phyloP scores from a whole-genome alignment of 2,888 invertebrate genomes.

The Synanthedon tipuliformis region DNA sequence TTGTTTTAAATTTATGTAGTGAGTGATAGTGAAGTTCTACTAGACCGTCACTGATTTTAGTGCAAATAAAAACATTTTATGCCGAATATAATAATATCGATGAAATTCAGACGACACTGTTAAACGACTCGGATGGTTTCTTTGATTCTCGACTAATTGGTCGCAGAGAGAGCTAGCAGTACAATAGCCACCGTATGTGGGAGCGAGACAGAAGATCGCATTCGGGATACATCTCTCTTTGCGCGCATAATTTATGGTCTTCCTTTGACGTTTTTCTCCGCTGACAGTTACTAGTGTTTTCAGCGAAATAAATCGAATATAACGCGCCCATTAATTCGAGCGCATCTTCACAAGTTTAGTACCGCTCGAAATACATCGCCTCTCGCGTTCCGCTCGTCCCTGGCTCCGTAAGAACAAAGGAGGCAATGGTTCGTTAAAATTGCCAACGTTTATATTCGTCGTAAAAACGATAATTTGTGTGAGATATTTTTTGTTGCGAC shows the following conservation, averaged over 20 bases:
- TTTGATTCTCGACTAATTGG: conserved; percentile 49
- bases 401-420: conserved; percentile 41
- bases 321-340: conserved; percentile 51
- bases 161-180: conserved; percentile 25
- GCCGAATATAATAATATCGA: too few species aligned
- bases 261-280: conserved; percentile 19
- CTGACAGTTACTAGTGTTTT: conserved; percentile 45
- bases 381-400: conserved; percentile 20
- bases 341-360: conserved; percentile 32
- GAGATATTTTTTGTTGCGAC: conserved; percentile 30
- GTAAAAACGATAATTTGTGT: conserved; percentile 31
- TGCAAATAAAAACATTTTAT: too few species aligned
- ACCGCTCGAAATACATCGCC: conserved; percentile 37
- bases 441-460: conserved; percentile 10
- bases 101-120: conserved; percentile 12
- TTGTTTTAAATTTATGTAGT: too few species aligned
- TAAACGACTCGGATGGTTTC: conserved; percentile 27
- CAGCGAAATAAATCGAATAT: conserved; percentile 28
- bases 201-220: conserved; percentile 24
- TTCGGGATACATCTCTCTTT: conserved; percentile 63
- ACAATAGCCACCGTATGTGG: conserved; percentile 11
- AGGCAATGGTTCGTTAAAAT: conserved; percentile 53
- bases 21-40: too few species aligned
- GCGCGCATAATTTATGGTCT: conserved; percentile 35
- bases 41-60: too few species aligned